Percentiles rank a stretch among this genome's conserved stretches.
These are phyloP conservation scores for Apteryx mantelli DNA, from an alignment of 2,113 vertebrate genomes.

Conservation along the genomic window DNA sequence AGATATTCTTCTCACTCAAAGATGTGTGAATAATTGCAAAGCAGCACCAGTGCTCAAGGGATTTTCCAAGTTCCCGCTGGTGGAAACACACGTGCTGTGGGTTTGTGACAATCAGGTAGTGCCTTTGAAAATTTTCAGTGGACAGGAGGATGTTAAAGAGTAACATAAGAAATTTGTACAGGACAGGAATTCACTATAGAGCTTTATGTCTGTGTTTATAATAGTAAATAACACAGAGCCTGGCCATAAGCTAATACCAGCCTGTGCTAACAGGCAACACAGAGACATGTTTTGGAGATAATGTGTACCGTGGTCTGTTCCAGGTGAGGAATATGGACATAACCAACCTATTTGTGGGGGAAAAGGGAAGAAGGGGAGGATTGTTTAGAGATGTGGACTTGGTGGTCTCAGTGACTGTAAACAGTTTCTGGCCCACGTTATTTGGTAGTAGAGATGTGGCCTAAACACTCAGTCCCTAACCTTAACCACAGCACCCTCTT, in stretches of 20 bases:
- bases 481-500: neutral
- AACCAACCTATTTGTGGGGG: neutral
- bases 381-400: fast-evolving
- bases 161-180: neutral
- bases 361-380: neutral
- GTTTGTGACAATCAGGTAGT: neutral
- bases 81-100: neutral
- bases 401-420: neutral
- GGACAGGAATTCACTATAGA: neutral
- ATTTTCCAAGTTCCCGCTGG: neutral
- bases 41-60: neutral
- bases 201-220: neutral
- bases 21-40: fast-evolving
- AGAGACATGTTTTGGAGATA: neutral
- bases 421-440: neutral
- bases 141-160: neutral
- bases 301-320: neutral
- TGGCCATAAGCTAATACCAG: neutral
- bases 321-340: neutral
- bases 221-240: neutral
- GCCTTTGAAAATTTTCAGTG: neutral
- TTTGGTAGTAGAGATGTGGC: neutral
- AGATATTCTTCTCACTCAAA: neutral
- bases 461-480: neutral
- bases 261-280: neutral